Evolutionary conservation across 2,113 vertebrate genomes (phyloP).

Genomic region (Anas platyrhynchos): DNA sequence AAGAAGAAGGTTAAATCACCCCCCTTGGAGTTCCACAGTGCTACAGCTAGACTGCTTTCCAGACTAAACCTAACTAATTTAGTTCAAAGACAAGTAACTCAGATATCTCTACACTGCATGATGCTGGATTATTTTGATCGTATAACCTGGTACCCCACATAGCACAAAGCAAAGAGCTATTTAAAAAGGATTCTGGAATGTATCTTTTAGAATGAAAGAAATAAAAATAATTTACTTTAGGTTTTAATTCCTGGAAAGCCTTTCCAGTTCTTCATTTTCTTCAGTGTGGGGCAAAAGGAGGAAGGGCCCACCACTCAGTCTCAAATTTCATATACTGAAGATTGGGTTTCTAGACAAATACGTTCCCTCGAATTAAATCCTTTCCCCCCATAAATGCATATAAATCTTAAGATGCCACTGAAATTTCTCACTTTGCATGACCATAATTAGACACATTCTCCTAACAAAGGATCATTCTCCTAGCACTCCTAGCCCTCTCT

Average conservation of each 20-base stretch:
- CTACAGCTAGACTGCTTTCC: not conserved
- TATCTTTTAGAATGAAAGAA: not conserved
- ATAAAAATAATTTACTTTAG: not conserved
- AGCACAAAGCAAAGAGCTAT: not conserved
- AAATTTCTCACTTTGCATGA: not conserved
- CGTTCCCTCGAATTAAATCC: not conserved
- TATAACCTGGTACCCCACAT: not conserved
- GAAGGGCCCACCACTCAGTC: not conserved
- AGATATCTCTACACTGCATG: not conserved
- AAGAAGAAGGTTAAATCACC: not conserved
- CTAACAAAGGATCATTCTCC: too few relatives aligned
- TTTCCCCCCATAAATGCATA: not conserved
- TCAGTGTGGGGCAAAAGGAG: not conserved
- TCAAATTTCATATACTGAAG: not conserved
- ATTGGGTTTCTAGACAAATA: not conserved
- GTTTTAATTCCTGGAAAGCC: not conserved
- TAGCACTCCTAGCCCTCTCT: not conserved
- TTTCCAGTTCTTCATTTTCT: not conserved
- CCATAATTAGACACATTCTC: not conserved
- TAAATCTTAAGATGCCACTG: not conserved
- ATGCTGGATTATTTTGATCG: not conserved
- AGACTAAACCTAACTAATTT: not conserved
- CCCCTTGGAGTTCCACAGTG: not conserved
- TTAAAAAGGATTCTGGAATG: not conserved
- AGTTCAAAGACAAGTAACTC: not conserved